Conservation (phyloP, 2,113 vertebrate species). For the Aplodontia rufa region DNA sequence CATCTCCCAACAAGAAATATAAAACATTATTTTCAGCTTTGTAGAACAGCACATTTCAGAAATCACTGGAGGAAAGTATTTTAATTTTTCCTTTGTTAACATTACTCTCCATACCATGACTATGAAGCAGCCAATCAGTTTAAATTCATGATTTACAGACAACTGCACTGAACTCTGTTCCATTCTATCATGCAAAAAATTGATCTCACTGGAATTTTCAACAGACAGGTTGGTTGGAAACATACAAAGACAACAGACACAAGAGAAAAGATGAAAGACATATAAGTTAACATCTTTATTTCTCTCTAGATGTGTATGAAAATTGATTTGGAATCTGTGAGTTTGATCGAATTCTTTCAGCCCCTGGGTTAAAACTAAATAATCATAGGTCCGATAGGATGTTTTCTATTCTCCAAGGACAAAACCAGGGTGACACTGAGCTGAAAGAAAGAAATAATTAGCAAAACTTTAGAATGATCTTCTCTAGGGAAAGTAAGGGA, state of each 20-base stretch:
- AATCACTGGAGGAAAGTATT: slow-evolving; percentile 49
- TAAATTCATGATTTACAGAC: slow-evolving; percentile 31
- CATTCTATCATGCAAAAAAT: slow-evolving; percentile 2
- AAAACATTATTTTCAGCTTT: slow-evolving; percentile 26
- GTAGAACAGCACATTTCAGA: slow-evolving; percentile 24
- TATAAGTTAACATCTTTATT: slow-evolving; percentile 46
- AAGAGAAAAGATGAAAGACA: slow-evolving; percentile 26
- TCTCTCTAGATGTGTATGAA: slow-evolving; percentile 29
- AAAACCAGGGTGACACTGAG: not conserved
- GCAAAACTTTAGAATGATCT: not conserved
- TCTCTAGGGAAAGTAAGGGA: not conserved
- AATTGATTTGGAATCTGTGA: slow-evolving; percentile 71
- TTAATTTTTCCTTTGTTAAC: slow-evolving; percentile 45
- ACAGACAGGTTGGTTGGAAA: not conserved
- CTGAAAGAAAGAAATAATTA: not conserved
- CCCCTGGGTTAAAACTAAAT: slow-evolving; percentile 45
- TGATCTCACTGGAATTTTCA: slow-evolving; percentile 14
- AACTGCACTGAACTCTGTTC: slow-evolving; percentile 55
- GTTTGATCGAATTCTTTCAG: slow-evolving; percentile 50
- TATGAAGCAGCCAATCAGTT: slow-evolving; percentile 49
- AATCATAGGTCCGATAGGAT: slow-evolving; percentile 10
- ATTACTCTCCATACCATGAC: not conserved
- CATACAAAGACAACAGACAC: slow-evolving; percentile 33
- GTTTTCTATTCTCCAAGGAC: not conserved
- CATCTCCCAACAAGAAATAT: slow-evolving; percentile 24